A percentile compares a stretch with the other conserved stretches of the same genome.
phyloP scores from a whole-genome alignment of 2,113 vertebrate species.

The Sylvilagus bachmani region DNA sequence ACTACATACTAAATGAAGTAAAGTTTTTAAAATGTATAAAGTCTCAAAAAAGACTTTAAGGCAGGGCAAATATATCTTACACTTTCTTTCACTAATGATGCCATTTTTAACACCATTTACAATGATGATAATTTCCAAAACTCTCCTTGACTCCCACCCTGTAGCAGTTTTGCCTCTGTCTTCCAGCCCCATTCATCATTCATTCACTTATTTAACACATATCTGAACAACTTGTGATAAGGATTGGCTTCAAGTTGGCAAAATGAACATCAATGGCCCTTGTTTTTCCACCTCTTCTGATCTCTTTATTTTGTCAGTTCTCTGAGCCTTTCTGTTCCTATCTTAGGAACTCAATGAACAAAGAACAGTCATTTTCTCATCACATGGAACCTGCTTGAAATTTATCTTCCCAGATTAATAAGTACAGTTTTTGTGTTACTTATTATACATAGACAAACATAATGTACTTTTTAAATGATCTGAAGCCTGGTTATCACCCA shows the following conservation, averaged over 20 bases:
- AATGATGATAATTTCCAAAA: neutral
- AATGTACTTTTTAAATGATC: neutral
- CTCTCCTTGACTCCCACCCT: neutral
- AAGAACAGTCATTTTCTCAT: neutral
- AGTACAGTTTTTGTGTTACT: neutral
- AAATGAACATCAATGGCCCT: neutral
- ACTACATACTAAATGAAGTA: neutral
- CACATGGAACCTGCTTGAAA: neutral
- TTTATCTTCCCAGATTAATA: neutral
- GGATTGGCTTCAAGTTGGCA: neutral
- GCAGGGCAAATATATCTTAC: neutral
- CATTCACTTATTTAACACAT: neutral
- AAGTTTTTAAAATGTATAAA: neutral
- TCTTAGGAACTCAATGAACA: neutral
- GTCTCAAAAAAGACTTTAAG: neutral
- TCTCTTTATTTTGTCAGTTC: neutral
- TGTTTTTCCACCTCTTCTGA: neutral
- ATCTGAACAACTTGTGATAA: neutral
- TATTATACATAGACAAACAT: neutral
- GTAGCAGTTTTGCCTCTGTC: neutral
- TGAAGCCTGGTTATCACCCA: neutral
- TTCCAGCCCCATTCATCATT: no score
- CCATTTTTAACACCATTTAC: neutral
- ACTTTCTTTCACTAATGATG: neutral
- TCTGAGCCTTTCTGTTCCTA: neutral